phyloP scores from a whole-genome alignment of 2,888 invertebrate genomes.

The Drosophila lacicola region DNA sequence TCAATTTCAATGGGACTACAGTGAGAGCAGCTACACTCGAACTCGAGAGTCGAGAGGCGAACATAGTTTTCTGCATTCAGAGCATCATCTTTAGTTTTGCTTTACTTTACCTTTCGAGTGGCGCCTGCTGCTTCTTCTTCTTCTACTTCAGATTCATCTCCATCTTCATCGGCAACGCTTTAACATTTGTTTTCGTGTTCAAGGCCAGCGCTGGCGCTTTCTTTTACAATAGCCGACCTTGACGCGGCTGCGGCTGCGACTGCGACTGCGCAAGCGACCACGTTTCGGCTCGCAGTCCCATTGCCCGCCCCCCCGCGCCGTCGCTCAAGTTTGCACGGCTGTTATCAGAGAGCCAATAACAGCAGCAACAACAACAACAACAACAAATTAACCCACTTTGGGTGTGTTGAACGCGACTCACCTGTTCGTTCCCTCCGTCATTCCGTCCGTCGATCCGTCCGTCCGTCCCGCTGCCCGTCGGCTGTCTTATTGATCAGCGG shows the following conservation, averaged over 20 bases:
- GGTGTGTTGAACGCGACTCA: conserved; percentile 76
- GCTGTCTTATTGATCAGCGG: conserved; percentile 66
- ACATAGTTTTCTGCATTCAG: conserved; percentile 47
- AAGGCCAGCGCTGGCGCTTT: conserved; percentile 77
- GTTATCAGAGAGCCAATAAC: conserved; percentile 52
- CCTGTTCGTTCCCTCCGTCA: conserved; percentile 18
- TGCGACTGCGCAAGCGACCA: conserved; percentile 75
- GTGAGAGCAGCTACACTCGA: conserved; percentile 32
- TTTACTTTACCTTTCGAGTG: too few species aligned
- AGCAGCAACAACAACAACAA: conserved; percentile 16
- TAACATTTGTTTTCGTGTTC: conserved; percentile 72
- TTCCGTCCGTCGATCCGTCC: conserved; percentile 10
- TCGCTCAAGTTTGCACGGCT: conserved; percentile 48
- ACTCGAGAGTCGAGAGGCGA: conserved; percentile 7
- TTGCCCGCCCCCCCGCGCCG: background rate
- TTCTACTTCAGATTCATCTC: conserved; percentile 15
- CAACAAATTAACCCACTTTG: conserved; percentile 74
- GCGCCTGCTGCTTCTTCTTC: conserved; percentile 14
- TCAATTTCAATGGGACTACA: background rate
- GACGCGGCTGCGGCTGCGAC: conserved; percentile 72
- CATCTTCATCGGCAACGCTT: conserved; percentile 37
- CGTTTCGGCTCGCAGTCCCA: conserved; percentile 19
- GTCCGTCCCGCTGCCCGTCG: conserved; percentile 3
- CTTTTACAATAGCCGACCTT: conserved; percentile 82
- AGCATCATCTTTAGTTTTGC: conserved; percentile 16